phyloP scores from a whole-genome alignment of 2,797 vertebrate genomes.

The Sebastiscus tertius region DNA sequence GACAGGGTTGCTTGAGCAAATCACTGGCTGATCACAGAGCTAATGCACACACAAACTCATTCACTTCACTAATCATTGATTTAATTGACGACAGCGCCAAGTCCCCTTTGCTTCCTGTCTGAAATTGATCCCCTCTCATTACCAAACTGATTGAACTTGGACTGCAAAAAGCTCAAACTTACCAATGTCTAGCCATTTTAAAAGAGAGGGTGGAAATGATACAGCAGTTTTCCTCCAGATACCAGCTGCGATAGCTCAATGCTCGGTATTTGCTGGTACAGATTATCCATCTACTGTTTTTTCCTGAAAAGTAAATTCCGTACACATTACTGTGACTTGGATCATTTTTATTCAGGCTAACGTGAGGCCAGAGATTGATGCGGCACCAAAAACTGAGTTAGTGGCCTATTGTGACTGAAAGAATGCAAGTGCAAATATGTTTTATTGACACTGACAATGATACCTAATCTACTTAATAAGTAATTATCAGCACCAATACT shows the following conservation, averaged over 20 bases:
- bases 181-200: not conserved
- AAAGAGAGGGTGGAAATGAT: not conserved
- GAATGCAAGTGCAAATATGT: not conserved
- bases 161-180: not conserved
- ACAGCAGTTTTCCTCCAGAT: not conserved
- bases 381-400: not conserved
- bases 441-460: not conserved
- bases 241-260: not conserved
- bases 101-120: not conserved
- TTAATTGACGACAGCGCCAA: not conserved
- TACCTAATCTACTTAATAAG: no score
- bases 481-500: not conserved
- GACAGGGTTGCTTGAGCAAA: not conserved
- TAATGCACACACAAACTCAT: not conserved
- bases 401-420: not conserved
- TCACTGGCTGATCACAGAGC: constrained; percentile 4
- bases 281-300: not conserved
- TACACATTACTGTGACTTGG: not conserved
- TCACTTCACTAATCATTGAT: not conserved
- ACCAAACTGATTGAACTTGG: not conserved
- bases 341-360: not conserved
- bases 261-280: not conserved
- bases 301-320: not conserved
- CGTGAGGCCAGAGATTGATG: not conserved
- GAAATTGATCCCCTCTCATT: not conserved